phyloP scores from a whole-genome alignment of 2,888 invertebrate genomes.

The Exephanes ischioxanthus region DNA sequence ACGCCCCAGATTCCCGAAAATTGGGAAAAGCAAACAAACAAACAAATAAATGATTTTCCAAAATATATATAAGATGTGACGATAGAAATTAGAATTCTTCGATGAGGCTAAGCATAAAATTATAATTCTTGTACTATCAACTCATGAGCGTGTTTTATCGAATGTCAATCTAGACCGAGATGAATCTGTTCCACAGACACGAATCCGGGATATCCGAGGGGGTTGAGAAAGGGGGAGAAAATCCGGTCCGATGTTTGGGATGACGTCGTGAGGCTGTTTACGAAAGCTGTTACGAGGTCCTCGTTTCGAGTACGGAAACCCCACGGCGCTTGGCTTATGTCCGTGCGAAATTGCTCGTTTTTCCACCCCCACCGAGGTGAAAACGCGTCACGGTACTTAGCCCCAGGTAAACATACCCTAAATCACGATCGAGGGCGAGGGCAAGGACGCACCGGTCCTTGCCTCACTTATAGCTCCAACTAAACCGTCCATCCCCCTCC shows the following conservation, averaged over 20 bases:
- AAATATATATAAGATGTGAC: neutral
- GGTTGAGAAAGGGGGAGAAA: conserved; percentile 33
- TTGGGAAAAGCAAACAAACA: neutral
- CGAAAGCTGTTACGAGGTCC: conserved; percentile 76
- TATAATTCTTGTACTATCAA: neutral
- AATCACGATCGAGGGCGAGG: conserved; percentile 71
- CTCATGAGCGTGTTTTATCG: neutral
- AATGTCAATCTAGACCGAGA: neutral
- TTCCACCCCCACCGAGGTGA: conserved; percentile 65
- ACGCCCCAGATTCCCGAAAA: neutral
- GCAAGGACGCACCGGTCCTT: conserved; percentile 56
- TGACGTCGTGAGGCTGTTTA: conserved; percentile 72
- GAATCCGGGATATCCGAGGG: neutral
- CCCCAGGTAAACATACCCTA: conserved; percentile 81
- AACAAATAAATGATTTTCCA: neutral
- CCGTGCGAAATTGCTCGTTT: conserved; percentile 71
- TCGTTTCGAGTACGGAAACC: conserved; percentile 73
- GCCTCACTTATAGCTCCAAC: conserved; percentile 73
- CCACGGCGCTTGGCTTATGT: conserved; percentile 72
- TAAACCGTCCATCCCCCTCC: conserved; percentile 57
- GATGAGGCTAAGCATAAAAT: neutral
- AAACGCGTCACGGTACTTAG: conserved; percentile 79
- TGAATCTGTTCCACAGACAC: neutral
- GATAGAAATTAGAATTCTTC: neutral
- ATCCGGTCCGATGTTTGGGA: conserved; percentile 20